Percentiles rank a stretch among this genome's conserved stretches.
phyloP scores from a whole-genome alignment of 2,888 invertebrate species.

The Hydrotaea cyrtoneurina region DNA sequence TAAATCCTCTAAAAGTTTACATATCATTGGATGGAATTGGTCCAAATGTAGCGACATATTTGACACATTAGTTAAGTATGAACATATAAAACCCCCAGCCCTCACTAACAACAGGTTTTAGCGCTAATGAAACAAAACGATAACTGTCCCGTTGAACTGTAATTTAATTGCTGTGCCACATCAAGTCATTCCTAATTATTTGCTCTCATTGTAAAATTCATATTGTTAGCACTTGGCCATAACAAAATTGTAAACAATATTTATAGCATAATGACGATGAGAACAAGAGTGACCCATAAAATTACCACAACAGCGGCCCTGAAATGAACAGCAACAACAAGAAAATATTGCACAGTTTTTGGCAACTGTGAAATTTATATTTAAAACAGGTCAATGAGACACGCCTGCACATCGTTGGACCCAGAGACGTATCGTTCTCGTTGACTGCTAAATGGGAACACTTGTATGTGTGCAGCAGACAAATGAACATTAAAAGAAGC shows the following conservation, averaged over 20 bases:
- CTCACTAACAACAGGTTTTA: too few relatives aligned
- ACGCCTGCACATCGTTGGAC: constrained; percentile 43
- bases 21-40: too few relatives aligned
- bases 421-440: background rate
- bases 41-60: too few relatives aligned
- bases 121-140: too few relatives aligned
- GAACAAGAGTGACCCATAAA: constrained; percentile 48
- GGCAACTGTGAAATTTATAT: constrained; percentile 36
- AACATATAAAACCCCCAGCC: too few relatives aligned
- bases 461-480: too few relatives aligned
- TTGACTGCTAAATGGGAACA: background rate
- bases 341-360: constrained; percentile 9
- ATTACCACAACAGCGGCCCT: constrained; percentile 28
- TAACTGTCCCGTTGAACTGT: too few relatives aligned
- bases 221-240: background rate
- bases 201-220: background rate
- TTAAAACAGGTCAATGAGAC: constrained; percentile 48
- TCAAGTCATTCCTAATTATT: too few relatives aligned
- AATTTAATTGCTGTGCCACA: too few relatives aligned
- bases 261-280: constrained; percentile 36
- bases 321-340: background rate
- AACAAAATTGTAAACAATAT: constrained; percentile 43
- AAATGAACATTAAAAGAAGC: too few relatives aligned
- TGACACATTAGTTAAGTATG: too few relatives aligned
- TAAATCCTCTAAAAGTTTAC: too few relatives aligned